Evolutionary conservation across 2,888 invertebrate species (phyloP), one percentile per base, ranked within the genome.

Genomic region (Pollenia angustigena): DNA sequence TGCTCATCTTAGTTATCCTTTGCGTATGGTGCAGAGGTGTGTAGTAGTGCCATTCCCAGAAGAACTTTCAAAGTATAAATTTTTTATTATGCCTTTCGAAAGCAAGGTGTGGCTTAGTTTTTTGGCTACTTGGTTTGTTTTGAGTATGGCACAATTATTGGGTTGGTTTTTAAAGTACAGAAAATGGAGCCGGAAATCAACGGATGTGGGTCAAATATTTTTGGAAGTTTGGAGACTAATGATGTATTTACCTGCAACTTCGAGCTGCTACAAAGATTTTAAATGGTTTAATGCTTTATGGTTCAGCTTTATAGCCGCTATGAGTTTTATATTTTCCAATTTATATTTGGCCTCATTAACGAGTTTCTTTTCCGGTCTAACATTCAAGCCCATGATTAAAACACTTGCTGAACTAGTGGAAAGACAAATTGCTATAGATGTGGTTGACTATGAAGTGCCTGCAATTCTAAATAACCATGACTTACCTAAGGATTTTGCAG

Each of bases 321-420:
- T 90, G 11, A 90, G 90, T 7, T 91, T 91, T 68, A 89, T 91
- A 74, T 75, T 91, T 12, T 88, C 90, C 2, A 91, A 90, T 81
- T 68, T 90, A 18, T 91, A 90, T 81, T 79, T 90, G 52, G 90
- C 91, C 12, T 88, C 85, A 6, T 75, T 90, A 58, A 90, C 90
- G n/a, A 90, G 90, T 58, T 91, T 89, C 72, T 71, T 90, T n/a
- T 87, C 90, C 8, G 89, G 89, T n/a, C 81, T 89, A 0, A 88
- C 89, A 4, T 90, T 90, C 44, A 79, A 88, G 7, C 84, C 84
- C 0, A 89, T 88, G 32, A 79, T 90, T 4, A 62, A 88, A 7
- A 89, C 89, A 0, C 81, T 90, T 9, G 68, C 79, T 0, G 89
- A 89, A 23, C 52, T 91, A 44, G 88, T 90, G 7, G 14, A 78